Percentiles rank a stretch among this genome's conserved stretches.
Evolutionary conservation across 2,888 invertebrate species (phyloP).

Genomic region (Drosophila mayaguana): DNA sequence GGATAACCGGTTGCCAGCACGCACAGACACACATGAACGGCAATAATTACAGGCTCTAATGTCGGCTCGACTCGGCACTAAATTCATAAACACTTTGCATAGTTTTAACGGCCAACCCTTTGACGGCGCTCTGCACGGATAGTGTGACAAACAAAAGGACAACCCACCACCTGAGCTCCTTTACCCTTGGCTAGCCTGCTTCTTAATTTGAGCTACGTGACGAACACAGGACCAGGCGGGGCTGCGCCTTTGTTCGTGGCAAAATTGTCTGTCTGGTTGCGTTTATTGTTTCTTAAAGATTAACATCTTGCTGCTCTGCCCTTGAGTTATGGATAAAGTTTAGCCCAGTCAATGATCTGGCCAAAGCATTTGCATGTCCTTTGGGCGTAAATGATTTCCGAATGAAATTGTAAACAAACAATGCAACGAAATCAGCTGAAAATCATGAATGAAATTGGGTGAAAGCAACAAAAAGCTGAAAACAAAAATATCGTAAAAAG

Average conservation of each 20-base stretch:
- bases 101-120: constrained; percentile 63
- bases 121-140: constrained; percentile 23
- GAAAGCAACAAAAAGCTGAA: constrained; percentile 33
- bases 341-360: constrained; percentile 30
- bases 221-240: constrained; percentile 15
- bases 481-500: constrained; percentile 50
- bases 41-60: constrained; percentile 65
- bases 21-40: constrained; percentile 57
- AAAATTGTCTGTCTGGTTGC: constrained; percentile 45
- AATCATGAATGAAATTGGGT: constrained; percentile 72
- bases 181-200: constrained; percentile 29
- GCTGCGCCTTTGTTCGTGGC: constrained; percentile 53
- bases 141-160: constrained; percentile 74
- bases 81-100: constrained; percentile 82
- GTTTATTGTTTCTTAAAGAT: constrained; percentile 74
- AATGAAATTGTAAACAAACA: constrained; percentile 30
- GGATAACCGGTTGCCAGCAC: constrained; percentile 50
- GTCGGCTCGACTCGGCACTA: constrained; percentile 51
- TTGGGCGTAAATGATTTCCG: constrained; percentile 15
- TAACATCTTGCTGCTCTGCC: constrained; percentile 58
- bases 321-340: constrained; percentile 65
- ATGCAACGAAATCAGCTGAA: constrained; percentile 49
- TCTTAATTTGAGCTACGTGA: constrained; percentile 71
- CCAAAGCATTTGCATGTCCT: constrained; percentile 28
- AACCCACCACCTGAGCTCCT: constrained; percentile 45